Conservation (phyloP, 2,888 invertebrate genomes). For the Drymonia ruficornis region DNA sequence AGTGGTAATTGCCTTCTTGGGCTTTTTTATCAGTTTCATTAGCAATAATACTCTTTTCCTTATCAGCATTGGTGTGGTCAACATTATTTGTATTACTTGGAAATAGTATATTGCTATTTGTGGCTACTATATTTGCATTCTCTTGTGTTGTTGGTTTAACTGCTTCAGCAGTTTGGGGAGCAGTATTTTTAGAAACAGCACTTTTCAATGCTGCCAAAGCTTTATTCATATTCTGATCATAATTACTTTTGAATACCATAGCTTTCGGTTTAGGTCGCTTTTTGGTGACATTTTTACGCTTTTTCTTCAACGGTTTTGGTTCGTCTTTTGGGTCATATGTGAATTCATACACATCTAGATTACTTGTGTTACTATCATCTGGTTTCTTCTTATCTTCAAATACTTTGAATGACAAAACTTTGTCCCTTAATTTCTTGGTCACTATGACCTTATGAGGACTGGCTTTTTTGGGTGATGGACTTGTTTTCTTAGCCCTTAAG, state of each 20-base stretch:
- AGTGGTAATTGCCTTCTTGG: constrained; percentile 49
- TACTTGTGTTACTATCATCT: constrained; percentile 45
- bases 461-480: constrained; percentile 13
- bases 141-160: constrained; percentile 21
- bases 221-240: constrained; percentile 69
- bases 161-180: constrained; percentile 20
- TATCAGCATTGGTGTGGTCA: not conserved
- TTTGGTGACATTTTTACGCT: constrained; percentile 56
- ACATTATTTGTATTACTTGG: constrained; percentile 7
- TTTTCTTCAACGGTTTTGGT: constrained; percentile 71
- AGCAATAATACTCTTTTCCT: not conserved
- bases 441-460: constrained; percentile 11
- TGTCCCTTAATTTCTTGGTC: constrained; percentile 36
- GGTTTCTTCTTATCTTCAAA: constrained; percentile 53
- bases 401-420: constrained; percentile 56
- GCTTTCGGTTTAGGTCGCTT: constrained; percentile 62
- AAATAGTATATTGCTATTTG: constrained; percentile 7
- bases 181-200: constrained; percentile 42
- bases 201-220: constrained; percentile 63
- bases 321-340: constrained; percentile 78
- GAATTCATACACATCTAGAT: constrained; percentile 75
- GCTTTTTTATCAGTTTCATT: constrained; percentile 26
- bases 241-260: constrained; percentile 56
- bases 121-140: not conserved
- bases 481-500: constrained; percentile 10